Evolutionary conservation across 2,113 vertebrate genomes (phyloP), one percentile per base, ranked within the genome.

Genomic region (Poeciliopsis prolifica): DNA sequence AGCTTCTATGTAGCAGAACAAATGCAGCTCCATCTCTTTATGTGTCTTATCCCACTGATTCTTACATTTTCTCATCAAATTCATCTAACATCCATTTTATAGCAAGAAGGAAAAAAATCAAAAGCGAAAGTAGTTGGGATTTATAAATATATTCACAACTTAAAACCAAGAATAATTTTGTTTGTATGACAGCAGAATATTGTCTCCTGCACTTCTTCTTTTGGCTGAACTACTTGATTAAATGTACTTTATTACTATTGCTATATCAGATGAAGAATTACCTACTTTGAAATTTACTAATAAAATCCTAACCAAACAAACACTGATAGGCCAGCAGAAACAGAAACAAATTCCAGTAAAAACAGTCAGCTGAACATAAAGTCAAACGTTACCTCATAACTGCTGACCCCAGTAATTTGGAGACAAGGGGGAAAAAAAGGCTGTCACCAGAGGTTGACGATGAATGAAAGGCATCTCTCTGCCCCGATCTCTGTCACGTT

Each of bases 391-490:
- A 48, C 2, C 74, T 80, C 58, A 29, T 28, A n/a, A 1, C 31
- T 26, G 26, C 78, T 37, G 65, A 70, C 35, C 24, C 10, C 51
- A 24, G 14, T 68, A 35, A 70, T 61, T 22, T 65, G 11, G 31
- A 29, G 62, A 54, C 51, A n/a, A 58, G 51, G 10, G 10, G 2
- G 35, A 68, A 63, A 64, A 48, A 60, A 51, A 72, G 74, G 65
- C 70, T 69, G 83, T 85, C 77, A 77, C 65, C 31, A 35, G 19
- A 63, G 65, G 22, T 35, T 72, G 86, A 81, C 82, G 44, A 83
- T 82, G 87, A 89, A 83, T 81, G 83, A 90, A 83, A 79, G 65
- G 72, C 83, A 81, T 54, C 77, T 48, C 75, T 58, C 78, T 48
- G 72, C 13, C 80, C 68, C 42, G 42, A 29, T 68, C 33, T 58